These are phyloP conservation scores for Lanistes nyassanus DNA, from an alignment of 1,140 invertebrate species.

Conservation along the genomic window DNA sequence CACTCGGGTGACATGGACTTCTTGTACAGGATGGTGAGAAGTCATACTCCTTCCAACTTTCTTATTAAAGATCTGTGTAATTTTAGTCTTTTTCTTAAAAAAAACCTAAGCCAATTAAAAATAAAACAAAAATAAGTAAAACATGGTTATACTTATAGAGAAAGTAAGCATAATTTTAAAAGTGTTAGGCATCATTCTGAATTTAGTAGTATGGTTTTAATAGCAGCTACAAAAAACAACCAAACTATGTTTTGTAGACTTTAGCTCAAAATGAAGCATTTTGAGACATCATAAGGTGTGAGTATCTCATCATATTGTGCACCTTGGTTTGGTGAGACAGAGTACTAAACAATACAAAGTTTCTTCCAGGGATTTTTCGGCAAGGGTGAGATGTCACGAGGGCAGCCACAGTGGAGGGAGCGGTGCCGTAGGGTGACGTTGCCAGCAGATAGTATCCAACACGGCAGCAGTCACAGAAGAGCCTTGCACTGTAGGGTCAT, in stretches of 20 bases:
- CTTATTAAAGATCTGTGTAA: background rate
- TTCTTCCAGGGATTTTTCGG: constrained; percentile 56
- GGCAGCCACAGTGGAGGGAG: constrained; percentile 41
- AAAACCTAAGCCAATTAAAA: too few relatives aligned
- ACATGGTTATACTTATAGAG: too few relatives aligned
- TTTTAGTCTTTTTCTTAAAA: constrained; percentile 6
- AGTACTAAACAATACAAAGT: background rate
- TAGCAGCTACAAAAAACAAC: background rate
- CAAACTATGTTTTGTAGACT: too few relatives aligned
- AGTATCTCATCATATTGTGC: background rate
- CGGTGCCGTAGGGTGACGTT: constrained; percentile 27
- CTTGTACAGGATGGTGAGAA: constrained; percentile 54
- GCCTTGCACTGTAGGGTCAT: constrained; percentile 28
- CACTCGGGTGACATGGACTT: constrained; percentile 56
- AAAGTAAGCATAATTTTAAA: too few relatives aligned
- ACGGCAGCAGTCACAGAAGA: constrained; percentile 18
- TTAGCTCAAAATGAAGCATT: background rate
- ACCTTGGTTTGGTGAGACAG: background rate
- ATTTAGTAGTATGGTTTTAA: too few relatives aligned
- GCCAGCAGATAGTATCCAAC: constrained; percentile 10
- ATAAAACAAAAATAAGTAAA: too few relatives aligned
- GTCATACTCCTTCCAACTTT: background rate
- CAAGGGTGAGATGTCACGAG: constrained; percentile 50
- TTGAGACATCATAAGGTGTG: background rate
- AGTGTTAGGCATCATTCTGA: too few relatives aligned